Conservation (phyloP, 2,888 invertebrate species). For the Amblyjoppa fuscipennis region DNA sequence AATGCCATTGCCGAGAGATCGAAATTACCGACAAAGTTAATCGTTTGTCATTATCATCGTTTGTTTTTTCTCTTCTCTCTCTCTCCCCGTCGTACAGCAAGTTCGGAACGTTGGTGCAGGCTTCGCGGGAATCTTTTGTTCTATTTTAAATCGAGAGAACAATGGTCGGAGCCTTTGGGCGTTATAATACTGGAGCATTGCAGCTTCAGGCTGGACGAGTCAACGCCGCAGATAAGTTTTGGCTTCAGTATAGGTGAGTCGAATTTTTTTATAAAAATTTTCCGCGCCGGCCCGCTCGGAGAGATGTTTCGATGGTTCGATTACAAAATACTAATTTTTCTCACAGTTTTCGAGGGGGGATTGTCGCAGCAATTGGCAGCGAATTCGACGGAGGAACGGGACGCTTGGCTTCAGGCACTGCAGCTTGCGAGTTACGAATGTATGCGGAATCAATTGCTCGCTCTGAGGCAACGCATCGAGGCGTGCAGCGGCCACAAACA, state of each 20-base stretch:
- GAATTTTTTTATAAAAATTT: conserved; percentile 14
- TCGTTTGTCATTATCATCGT: conserved; percentile 36
- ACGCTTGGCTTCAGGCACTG: conserved; percentile 94
- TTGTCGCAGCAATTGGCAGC: conserved; percentile 93
- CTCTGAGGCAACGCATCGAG: conserved; percentile 89
- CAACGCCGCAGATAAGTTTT: conserved; percentile 90
- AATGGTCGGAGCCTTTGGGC: conserved; percentile 95
- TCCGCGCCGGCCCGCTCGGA: neutral
- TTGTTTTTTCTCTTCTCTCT: conserved; percentile 72
- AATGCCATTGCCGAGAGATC: neutral
- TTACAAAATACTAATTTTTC: conserved; percentile 12
- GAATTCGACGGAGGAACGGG: conserved; percentile 92
- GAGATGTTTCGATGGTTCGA: neutral
- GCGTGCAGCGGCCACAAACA: conserved; percentile 88
- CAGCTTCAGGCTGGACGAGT: conserved; percentile 86
- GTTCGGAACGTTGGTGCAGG: conserved; percentile 94
- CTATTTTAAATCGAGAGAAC: conserved; percentile 95
- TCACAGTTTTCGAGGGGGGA: conserved; percentile 93
- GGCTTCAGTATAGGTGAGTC: conserved; percentile 92
- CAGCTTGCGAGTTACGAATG: conserved; percentile 94
- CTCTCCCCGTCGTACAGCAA: conserved; percentile 86
- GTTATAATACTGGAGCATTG: conserved; percentile 96
- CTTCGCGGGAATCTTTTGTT: conserved; percentile 97
- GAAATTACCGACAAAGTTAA: conserved; percentile 8
- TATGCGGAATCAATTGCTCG: conserved; percentile 91